Base-by-base conservation (phyloP, 2,113 vertebrate species). In the Excalfactoria chinensis region DNA sequence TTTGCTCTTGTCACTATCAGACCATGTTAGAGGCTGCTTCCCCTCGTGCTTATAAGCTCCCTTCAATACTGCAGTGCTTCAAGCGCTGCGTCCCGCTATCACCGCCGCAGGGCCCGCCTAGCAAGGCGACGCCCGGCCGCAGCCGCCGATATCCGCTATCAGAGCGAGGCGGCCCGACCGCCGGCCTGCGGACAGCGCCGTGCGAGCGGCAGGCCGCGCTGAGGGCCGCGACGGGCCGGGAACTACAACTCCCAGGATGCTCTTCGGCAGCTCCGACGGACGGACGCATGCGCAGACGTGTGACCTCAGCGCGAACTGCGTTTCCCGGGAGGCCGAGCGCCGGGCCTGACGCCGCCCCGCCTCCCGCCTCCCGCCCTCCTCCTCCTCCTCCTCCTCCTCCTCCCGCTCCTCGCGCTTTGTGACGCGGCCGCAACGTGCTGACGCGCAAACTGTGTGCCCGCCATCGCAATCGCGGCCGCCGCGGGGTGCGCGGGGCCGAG, bases 381-480 rank as follows among this genome's bases (percentile, higher is more conserved):
- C 40, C 44, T 44, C 18, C 23, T 13, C 20, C 37, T 7, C 11
- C 51, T 0, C 35, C 44, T 23, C 60, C 84, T 55, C 86, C n/a
- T n/a, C n/a, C n/a, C n/a, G n/a, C n/a, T n/a, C n/a, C n/a, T n/a
- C n/a, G 75, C 72, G 85, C 69, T 23, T 75, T 25, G 84, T 94
- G 93, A 93, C 93, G 88, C 81, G 26, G 4, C 80, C 37, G 37
- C 37, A 70, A 84, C 79, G 55, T 46, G 93, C 90, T 98, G 98
- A 98, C 97, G 97, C 91, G 81, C 62, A 98, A 98, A 97, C 95
- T 95, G 96, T 97, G 97, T 91, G 97, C 93, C 96, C 97, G 91
- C 93, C 51, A 55, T 55, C 30, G 51, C 51, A 6, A 92, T 92
- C 73, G 91, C 92, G 88, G 97, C 90, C 94, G 97, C 97, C 97